These are phyloP conservation scores for Synanceia verrucosa DNA, from an alignment of 2,797 vertebrate species.

Conservation along the genomic window DNA sequence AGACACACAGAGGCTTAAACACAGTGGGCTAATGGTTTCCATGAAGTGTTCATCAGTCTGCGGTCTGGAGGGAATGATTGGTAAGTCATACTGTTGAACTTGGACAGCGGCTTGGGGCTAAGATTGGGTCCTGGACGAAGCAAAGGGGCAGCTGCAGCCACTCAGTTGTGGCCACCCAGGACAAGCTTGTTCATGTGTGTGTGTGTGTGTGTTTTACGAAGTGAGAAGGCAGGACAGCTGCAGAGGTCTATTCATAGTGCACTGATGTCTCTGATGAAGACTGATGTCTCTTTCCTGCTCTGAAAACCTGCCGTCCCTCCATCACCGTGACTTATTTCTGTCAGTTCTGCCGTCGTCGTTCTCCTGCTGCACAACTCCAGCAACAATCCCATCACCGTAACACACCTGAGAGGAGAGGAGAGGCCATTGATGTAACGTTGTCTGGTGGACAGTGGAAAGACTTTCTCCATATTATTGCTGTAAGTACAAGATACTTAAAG, in stretches of 20 bases:
- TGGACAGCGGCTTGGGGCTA: conserved; percentile 43
- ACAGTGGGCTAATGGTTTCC: conserved; percentile 69
- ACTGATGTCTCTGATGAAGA: conserved; percentile 27
- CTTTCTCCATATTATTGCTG: not conserved
- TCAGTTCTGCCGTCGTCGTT: conserved; percentile 30
- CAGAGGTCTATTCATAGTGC: conserved; percentile 70
- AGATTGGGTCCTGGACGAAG: conserved; percentile 55
- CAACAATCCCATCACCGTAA: conserved; percentile 3
- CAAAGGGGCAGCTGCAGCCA: conserved; percentile 65
- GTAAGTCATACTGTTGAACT: conserved; percentile 66
- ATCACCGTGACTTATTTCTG: conserved; percentile 62
- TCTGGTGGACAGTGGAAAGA: not conserved
- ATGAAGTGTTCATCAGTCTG: conserved; percentile 59
- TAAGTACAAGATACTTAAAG: not conserved
- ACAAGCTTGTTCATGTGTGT: conserved; percentile 29
- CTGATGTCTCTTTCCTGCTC: conserved; percentile 61
- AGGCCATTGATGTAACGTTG: not conserved
- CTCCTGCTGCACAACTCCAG: conserved; percentile 22
- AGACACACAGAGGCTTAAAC: conserved; percentile 46
- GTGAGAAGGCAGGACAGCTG: conserved; percentile 69
- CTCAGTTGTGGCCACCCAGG: conserved; percentile 69
- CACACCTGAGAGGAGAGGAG: not conserved
- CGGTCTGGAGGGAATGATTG: conserved; percentile 53
- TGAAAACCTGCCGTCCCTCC: conserved; percentile 49
- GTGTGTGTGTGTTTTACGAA: conserved; percentile 45